Percentiles rank a stretch among this genome's conserved stretches.
Evolutionary conservation across 1,140 invertebrate genomes (phyloP).

Genomic region (Rhynchophorus ferrugineus): DNA sequence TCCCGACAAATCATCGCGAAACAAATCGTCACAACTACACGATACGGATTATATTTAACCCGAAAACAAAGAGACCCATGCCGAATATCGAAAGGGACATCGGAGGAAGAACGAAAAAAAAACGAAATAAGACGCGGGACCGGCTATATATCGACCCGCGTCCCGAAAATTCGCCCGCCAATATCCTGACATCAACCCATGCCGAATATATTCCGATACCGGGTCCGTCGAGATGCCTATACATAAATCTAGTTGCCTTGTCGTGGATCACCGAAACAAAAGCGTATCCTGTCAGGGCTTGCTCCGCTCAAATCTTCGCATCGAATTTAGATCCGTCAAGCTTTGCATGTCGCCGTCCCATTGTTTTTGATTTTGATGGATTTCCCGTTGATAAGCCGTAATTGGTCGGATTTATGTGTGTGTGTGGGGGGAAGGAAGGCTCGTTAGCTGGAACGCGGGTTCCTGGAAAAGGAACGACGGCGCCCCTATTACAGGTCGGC

Average conservation of each 20-base stretch:
- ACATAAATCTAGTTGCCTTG: slow-evolving; percentile 34
- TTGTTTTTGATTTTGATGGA: slow-evolving; percentile 36
- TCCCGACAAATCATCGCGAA: no score
- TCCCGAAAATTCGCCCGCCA: slow-evolving; percentile 3
- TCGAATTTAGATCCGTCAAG: slow-evolving; percentile 35
- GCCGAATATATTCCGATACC: slow-evolving; percentile 24
- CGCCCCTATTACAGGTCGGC: neutral
- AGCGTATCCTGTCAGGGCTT: slow-evolving; percentile 33
- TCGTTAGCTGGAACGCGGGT: no score
- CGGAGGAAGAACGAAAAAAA: no score
- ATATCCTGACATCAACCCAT: slow-evolving; percentile 23
- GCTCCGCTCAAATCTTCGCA: slow-evolving; percentile 32
- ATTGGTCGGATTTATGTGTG: slow-evolving; percentile 28
- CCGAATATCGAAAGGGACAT: no score
- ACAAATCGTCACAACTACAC: no score
- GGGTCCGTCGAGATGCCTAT: slow-evolving; percentile 13
- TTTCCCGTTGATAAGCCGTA: slow-evolving; percentile 29
- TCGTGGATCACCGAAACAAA: slow-evolving; percentile 35
- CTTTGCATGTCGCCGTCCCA: slow-evolving; percentile 32
- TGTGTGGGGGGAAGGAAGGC: neutral
- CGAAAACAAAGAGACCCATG: no score
- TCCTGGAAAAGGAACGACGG: neutral
- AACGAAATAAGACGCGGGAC: no score
- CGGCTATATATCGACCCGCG: no score
- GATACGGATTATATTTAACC: no score